Base-by-base conservation (phyloP, 2,113 vertebrate species). In the Mixornis gularis region DNA sequence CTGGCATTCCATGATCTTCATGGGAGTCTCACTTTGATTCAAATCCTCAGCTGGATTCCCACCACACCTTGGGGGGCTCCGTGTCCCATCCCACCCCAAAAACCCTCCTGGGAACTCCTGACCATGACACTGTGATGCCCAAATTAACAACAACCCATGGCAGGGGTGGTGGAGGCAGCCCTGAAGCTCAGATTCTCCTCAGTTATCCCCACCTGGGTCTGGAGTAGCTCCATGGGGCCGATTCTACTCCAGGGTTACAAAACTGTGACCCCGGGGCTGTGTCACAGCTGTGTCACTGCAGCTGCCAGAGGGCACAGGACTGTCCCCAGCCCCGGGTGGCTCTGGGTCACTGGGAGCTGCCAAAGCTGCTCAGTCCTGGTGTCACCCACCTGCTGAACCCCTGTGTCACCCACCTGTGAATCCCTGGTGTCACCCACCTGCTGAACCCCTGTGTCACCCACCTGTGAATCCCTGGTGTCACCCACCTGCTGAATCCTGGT, bases 161-260 rank as follows among this genome's bases (percentile, higher is more conserved):
- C 22, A 27, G 52, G 52, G 4, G 12, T 40, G 41, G 10, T 58
- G 29, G 13, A 40, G 55, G 30, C 22, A 7, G 4, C 21, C 30
- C 63, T 22, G 38, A 5, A 29, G 38, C 17, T 12, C n/a, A 49
- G 21, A 11, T 32, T 63, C 20, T 55, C 29, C 29, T 46, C 74
- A 36, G 44, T 20, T 43, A 6, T 44, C 12, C 20, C 30, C 68
- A 8, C 41, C 44, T 41, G 19, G 14, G 4, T 12, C 49, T 41
- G 41, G 44, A 62, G 55, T 4, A 32, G 9, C n/a, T 59, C 60
- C 17, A 4, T 5, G 2, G 27, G 46, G 41, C 49, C 0, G 0
- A 16, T 7, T 51, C 20, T 40, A 2, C n/a, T 25, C 4, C 9
- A 10, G 41, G 30, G n/a, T 19, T 51, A 4, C 10, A 6, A 3